Evolutionary conservation across 2,888 invertebrate species (phyloP), one percentile per base, ranked within the genome.

Genomic region (Pyrrhosoma nymphula): DNA sequence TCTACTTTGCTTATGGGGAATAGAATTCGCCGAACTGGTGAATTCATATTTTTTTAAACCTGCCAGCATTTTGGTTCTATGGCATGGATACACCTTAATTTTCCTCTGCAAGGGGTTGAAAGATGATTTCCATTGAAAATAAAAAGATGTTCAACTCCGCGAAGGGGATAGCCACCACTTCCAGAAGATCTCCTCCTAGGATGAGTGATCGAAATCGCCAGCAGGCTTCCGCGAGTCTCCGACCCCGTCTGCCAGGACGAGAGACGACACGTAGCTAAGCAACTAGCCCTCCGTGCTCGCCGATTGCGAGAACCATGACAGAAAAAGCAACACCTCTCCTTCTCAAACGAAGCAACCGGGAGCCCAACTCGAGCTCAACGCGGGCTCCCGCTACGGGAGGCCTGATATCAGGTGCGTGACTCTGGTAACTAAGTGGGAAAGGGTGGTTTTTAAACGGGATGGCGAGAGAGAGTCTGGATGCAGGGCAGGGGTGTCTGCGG

Each of bases 371-470:
- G 30, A 69, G 26, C 69, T 26, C 39, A 93, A 35, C 93, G 88
- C 39, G 91, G 39, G 39, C 63, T 93, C 93, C 47, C 75, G 82
- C 93, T 69, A 26, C 93, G 75, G 93, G 93, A 69, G 93, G 93
- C 47, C 93, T 69, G n/a, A 93, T 93, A 93, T 93, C 93, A 75
- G 93, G 93, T 93, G 93, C 69, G 69, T 69, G 93, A 69, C 16
- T 39, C 26, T 26, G 35, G 89, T 26, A 89, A 55, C 55, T 47
- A 69, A n/a, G 82, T 82, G 82, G 82, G 12, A 14, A 18, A 35
- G 82, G 82, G 82, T 82, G 82, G 35, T 35, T 82, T 82, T 14
- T 12, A 69, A 60, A 60, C 60, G 60, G 91, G 60, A 56, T 20
- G 35, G 10, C 30, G 93, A 91, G 91, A 91, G 30, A 20, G 60